phyloP scores from a whole-genome alignment of 2,888 invertebrate genomes.

The Thalpophila matura region DNA sequence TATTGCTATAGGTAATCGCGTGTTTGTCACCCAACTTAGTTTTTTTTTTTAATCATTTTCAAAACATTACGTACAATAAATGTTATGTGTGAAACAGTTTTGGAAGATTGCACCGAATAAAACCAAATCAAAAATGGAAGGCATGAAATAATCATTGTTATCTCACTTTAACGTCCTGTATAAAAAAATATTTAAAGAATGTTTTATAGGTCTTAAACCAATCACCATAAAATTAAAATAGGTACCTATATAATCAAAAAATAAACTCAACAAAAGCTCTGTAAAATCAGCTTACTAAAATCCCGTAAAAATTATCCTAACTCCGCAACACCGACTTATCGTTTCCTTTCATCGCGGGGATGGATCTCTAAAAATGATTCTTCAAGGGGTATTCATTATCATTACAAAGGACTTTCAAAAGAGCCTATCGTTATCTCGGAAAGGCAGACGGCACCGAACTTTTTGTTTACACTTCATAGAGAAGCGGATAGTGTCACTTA shows the following conservation, averaged over 20 bases:
- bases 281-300: slow-evolving; percentile 23
- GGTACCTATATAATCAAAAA: slow-evolving; percentile 9
- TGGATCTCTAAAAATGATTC: slow-evolving; percentile 64
- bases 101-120: no score
- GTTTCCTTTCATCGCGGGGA: slow-evolving; percentile 36
- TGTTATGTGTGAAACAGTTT: no score
- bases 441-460: slow-evolving; percentile 39
- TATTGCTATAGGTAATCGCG: no score
- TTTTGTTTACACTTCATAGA: slow-evolving; percentile 40
- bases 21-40: no score
- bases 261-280: slow-evolving; percentile 22
- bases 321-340: slow-evolving; percentile 28
- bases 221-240: not conserved
- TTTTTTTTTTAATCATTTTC: no score
- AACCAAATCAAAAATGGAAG: no score
- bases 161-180: no score
- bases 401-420: slow-evolving; percentile 66
- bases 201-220: no score
- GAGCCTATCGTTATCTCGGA: slow-evolving; percentile 54
- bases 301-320: slow-evolving; percentile 19
- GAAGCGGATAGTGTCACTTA: slow-evolving; percentile 20
- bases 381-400: slow-evolving; percentile 66
- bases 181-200: no score
- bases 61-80: no score
- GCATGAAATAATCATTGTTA: no score